Conservation (phyloP, 2,888 invertebrate species). For the Cheilosia variabilis region DNA sequence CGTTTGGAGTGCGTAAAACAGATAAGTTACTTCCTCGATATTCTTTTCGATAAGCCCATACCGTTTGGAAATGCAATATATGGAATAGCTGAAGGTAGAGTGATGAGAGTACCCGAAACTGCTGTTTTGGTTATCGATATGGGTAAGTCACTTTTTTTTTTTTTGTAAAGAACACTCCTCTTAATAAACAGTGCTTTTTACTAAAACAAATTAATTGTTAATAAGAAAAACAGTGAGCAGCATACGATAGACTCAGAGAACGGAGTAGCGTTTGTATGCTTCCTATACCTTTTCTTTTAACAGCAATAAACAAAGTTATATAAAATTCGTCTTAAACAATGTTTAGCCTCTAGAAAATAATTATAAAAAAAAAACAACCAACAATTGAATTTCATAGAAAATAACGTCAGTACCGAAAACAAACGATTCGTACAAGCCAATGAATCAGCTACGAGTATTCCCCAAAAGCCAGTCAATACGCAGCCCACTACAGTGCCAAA, state of each 20-base stretch:
- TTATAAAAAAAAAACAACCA: background rate
- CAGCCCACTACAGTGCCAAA: conserved; percentile 8
- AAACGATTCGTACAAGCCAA: conserved; percentile 8
- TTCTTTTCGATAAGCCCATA: conserved; percentile 92
- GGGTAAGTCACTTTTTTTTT: conserved; percentile 73
- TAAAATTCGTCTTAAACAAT: background rate
- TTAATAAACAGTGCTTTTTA: too few relatives aligned
- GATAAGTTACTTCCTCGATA: conserved; percentile 88
- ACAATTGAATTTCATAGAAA: conserved; percentile 2
- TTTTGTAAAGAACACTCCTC: background rate
- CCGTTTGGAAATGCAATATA: conserved; percentile 85
- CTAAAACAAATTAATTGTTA: too few relatives aligned
- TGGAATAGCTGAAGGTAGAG: conserved; percentile 80
- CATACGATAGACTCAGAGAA: too few relatives aligned
- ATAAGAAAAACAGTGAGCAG: too few relatives aligned
- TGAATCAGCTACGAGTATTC: conserved; percentile 8
- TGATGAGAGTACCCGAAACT: conserved; percentile 84
- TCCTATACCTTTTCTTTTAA: too few relatives aligned
- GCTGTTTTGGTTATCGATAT: conserved; percentile 78
- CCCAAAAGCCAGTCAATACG: conserved; percentile 19
- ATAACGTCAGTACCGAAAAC: conserved; percentile 16
- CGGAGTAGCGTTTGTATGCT: too few relatives aligned
- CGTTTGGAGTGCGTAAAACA: conserved; percentile 85
- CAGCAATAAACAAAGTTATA: too few relatives aligned
- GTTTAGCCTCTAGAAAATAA: background rate